These are phyloP conservation scores for Campoplex capitator DNA, from an alignment of 2,888 invertebrate genomes.

Conservation along the genomic window DNA sequence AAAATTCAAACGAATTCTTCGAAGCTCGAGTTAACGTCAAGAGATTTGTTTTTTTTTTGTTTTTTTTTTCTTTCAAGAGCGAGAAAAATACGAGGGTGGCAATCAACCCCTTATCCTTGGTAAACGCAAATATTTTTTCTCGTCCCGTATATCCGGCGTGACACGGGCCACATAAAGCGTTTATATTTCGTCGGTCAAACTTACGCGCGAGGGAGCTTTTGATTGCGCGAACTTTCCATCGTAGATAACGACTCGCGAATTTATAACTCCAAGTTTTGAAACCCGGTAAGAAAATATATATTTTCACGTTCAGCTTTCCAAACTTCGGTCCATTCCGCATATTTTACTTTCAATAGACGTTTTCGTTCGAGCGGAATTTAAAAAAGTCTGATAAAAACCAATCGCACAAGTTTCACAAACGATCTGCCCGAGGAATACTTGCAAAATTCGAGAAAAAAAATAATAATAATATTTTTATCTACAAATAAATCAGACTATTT, in stretches of 20 bases:
- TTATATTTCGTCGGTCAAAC: slow-evolving; percentile 30
- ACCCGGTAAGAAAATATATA: not conserved
- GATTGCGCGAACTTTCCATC: slow-evolving; percentile 52
- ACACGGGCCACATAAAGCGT: not conserved
- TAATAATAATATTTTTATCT: not conserved
- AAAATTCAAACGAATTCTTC: not conserved
- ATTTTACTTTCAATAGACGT: slow-evolving; percentile 30
- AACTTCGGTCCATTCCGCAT: not conserved
- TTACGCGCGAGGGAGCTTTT: not conserved
- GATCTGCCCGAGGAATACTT: not conserved
- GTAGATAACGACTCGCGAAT: slow-evolving; percentile 18
- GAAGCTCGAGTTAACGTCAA: not conserved
- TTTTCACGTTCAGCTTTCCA: slow-evolving; percentile 1
- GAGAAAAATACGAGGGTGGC: slow-evolving; percentile 38
- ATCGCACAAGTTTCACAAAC: not conserved
- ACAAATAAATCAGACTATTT: not conserved
- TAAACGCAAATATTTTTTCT: not conserved
- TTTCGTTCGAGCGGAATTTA: not conserved
- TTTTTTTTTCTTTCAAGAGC: not conserved
- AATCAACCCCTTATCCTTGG: slow-evolving; percentile 16
- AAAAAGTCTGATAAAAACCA: not conserved
- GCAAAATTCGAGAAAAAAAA: not conserved
- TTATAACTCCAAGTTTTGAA: not conserved
- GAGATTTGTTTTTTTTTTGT: not conserved
- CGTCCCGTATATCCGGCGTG: not conserved